These are phyloP conservation scores for Bradynema listronoti DNA, from an alignment of 1,140 invertebrate species.

Conservation along the genomic window DNA sequence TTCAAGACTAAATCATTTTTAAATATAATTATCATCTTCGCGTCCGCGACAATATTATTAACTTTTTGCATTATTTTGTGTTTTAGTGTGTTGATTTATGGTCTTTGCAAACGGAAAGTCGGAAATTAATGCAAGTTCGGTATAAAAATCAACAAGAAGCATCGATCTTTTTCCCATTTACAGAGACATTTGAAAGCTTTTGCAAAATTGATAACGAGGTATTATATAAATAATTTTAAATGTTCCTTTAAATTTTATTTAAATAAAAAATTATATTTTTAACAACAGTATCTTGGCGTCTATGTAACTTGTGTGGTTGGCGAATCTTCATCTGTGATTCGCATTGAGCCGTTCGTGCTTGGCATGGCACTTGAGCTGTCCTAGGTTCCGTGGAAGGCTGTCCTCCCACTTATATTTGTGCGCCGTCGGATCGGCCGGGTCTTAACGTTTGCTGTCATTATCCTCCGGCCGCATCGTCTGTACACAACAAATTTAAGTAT, in stretches of 20 bases:
- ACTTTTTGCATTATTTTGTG: too few relatives aligned
- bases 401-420: too few relatives aligned
- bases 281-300: constrained; percentile 77
- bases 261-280: too few relatives aligned
- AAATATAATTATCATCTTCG: too few relatives aligned
- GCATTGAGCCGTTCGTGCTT: constrained; percentile 70
- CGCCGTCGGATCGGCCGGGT: too few relatives aligned
- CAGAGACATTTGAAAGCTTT: constrained; percentile 72
- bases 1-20: too few relatives aligned
- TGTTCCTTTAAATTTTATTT: too few relatives aligned
- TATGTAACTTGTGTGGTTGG: constrained; percentile 81
- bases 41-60: background rate
- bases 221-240: constrained; percentile 16
- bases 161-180: constrained; percentile 74
- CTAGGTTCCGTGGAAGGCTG: too few relatives aligned
- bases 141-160: constrained; percentile 64
- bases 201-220: constrained; percentile 70
- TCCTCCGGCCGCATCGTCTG: too few relatives aligned
- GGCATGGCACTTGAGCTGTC: constrained; percentile 81
- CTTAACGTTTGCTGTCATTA: too few relatives aligned
- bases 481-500: too few relatives aligned
- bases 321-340: constrained; percentile 80
- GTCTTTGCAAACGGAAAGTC: constrained; percentile 65
- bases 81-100: constrained; percentile 74
- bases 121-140: constrained; percentile 59